Percentiles rank a stretch among this genome's conserved stretches.
Conservation (phyloP, 2,888 invertebrate genomes). For the Hypercompe scribonia region DNA sequence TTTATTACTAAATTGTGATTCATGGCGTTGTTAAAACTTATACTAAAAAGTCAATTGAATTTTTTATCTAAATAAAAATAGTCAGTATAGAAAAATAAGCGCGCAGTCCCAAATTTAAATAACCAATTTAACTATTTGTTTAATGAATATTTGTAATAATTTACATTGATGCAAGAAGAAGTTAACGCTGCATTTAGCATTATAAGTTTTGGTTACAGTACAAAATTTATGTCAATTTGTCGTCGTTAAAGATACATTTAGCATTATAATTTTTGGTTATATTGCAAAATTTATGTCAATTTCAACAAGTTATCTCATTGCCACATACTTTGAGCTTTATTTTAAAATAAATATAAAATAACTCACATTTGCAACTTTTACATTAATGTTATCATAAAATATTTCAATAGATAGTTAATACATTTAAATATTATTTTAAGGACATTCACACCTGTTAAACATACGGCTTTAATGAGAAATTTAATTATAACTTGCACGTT, state of each 20-base stretch:
- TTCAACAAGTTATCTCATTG: background rate
- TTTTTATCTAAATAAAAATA: background rate
- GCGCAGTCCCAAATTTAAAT: background rate
- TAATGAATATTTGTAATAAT: no score
- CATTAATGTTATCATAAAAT: background rate
- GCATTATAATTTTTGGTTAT: background rate
- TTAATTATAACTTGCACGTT: slow-evolving; percentile 43
- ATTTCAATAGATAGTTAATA: slow-evolving; percentile 1
- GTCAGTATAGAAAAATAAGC: background rate
- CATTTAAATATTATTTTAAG: slow-evolving; percentile 27
- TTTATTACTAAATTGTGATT: slow-evolving; percentile 7
- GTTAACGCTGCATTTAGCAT: no score
- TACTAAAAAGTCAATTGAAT: background rate
- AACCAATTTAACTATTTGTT: no score
- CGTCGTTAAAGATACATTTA: no score
- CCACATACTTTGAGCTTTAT: background rate
- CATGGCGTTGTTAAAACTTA: slow-evolving; percentile 14
- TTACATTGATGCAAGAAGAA: no score
- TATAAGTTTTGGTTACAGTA: no score
- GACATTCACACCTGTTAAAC: slow-evolving; percentile 37
- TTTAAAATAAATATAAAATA: slow-evolving; percentile 2
- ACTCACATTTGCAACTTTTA: slow-evolving; percentile 5
- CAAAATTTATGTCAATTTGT: no score
- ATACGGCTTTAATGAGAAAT: slow-evolving; percentile 43
- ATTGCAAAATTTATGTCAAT: background rate